Evolutionary conservation across 2,888 invertebrate species (phyloP), one percentile per base, ranked within the genome.

Genomic region (Drosophila diplacantha): DNA sequence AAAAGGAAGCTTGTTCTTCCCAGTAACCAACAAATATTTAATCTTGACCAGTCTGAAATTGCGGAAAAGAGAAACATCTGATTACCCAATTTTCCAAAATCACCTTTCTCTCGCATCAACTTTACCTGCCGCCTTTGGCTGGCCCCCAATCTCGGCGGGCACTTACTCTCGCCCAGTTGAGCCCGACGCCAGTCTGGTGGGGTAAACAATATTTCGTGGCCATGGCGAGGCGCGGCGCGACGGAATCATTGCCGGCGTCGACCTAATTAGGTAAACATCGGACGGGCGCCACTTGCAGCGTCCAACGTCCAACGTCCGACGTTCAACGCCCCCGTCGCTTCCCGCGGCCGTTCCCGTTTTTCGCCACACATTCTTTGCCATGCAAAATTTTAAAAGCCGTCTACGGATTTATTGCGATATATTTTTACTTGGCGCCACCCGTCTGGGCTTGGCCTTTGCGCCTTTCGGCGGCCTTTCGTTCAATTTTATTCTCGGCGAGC

Each of bases 241-340:
- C 47, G 47, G 47, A 47, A 32, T 32, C 62, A 62, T 39, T 53
- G 69, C 61, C 69, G 62, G 63, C 73, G 76, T 70, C 69, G 76
- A 71, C 71, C 74, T 66, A 76, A 74, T 73, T 74, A 71, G 65
- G 72, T 68, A 69, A 70, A 76, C 69, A 70, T 71, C 58, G 47
- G 52, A 65, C 64, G 66, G 76, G 74, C 76, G 73, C 74, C 75
- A 73, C 72, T 72, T 60, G 69, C 58, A 69, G 52, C 51, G 53
- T 58, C 66, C 50, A 53, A 58, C 51, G 53, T 58, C 66, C 50
- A 53, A 58, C 37, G 50, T 29, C 60, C 52, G 44, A 46, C 44
- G 44, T 46, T 46, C 44, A 46, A 46, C 44, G 44, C 44, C 44
- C 44, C 44, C 44, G 44, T 35, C 58, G 38, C 32, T 35, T 7